Evolutionary conservation across 2,113 vertebrate genomes (phyloP).

Genomic region (Ranitomeya imitator): DNA sequence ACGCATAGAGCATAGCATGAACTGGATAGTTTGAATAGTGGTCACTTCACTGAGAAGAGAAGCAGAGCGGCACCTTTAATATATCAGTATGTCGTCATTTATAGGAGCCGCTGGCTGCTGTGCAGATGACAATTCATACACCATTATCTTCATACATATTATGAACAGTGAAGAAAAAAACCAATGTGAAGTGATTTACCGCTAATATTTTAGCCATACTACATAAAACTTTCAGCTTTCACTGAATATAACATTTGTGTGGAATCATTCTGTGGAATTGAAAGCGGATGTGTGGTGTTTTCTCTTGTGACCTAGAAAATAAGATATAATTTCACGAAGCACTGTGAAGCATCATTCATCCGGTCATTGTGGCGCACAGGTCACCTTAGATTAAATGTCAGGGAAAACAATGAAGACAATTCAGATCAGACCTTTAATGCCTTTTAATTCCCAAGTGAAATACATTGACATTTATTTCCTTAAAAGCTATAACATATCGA

Average conservation of each 20-base stretch:
- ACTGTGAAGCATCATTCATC: background rate
- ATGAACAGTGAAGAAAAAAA: background rate
- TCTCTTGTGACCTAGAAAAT: constrained; percentile 11
- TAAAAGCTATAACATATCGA: background rate
- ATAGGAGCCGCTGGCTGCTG: background rate
- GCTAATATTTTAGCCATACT: background rate
- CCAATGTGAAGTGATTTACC: background rate
- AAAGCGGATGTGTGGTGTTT: background rate
- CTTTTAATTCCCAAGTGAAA: constrained; percentile 5
- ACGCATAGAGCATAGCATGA: too few species aligned
- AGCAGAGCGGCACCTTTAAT: too few species aligned
- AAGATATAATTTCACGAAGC: background rate
- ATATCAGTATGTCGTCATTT: background rate
- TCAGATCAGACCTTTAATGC: constrained; percentile 11
- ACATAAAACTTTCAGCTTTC: constrained; percentile 6
- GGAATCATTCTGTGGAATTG: background rate
- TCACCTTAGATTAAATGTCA: constrained; percentile 27
- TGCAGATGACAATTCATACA: background rate
- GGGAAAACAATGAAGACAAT: constrained; percentile 3
- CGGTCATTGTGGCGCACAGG: background rate
- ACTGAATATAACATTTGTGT: background rate
- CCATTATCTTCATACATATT: background rate
- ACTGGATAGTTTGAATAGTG: too few species aligned
- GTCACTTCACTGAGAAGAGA: too few species aligned
- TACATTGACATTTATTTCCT: background rate